Evolutionary conservation across 1,140 invertebrate species (phyloP).

Genomic region (Luehdorfia chinensis): DNA sequence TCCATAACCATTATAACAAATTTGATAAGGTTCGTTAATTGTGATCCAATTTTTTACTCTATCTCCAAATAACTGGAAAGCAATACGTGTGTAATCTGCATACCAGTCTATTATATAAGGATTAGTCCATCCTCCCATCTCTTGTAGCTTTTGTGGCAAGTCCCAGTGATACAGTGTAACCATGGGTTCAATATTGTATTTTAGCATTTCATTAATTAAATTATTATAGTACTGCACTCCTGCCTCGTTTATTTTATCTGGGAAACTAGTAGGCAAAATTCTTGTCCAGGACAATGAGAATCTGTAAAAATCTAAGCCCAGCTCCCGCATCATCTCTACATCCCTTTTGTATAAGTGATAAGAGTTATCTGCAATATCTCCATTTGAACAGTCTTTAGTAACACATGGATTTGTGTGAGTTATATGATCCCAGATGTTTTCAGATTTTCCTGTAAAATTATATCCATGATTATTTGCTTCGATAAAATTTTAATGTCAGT

Average conservation of each 20-base stretch:
- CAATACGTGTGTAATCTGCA: constrained; percentile 78
- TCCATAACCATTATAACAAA: constrained; percentile 81
- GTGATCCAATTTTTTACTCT: constrained; percentile 84
- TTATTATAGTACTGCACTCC: constrained; percentile 82
- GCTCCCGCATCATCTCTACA: constrained; percentile 74
- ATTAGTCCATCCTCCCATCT: constrained; percentile 82
- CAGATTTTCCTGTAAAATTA: constrained; percentile 74
- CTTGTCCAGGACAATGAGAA: constrained; percentile 83
- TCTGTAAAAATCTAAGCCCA: constrained; percentile 78
- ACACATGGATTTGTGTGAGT: constrained; percentile 68
- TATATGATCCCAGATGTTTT: constrained; percentile 79
- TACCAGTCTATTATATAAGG: constrained; percentile 80
- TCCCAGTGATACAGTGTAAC: constrained; percentile 84
- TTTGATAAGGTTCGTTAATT: constrained; percentile 82
- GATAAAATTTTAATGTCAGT: no score
- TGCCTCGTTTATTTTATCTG: constrained; percentile 75
- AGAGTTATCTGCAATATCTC: constrained; percentile 61
- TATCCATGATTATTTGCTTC: no score
- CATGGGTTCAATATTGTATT: constrained; percentile 76
- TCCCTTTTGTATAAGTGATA: constrained; percentile 69
- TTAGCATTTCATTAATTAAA: constrained; percentile 79
- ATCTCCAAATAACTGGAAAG: constrained; percentile 80
- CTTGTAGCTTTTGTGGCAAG: constrained; percentile 79
- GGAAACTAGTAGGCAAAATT: constrained; percentile 79
- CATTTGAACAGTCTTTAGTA: constrained; percentile 77